A percentile compares a stretch with the other conserved stretches of the same genome.
phyloP scores from a whole-genome alignment of 2,888 invertebrate genomes.

The Amaurobius ferox region DNA sequence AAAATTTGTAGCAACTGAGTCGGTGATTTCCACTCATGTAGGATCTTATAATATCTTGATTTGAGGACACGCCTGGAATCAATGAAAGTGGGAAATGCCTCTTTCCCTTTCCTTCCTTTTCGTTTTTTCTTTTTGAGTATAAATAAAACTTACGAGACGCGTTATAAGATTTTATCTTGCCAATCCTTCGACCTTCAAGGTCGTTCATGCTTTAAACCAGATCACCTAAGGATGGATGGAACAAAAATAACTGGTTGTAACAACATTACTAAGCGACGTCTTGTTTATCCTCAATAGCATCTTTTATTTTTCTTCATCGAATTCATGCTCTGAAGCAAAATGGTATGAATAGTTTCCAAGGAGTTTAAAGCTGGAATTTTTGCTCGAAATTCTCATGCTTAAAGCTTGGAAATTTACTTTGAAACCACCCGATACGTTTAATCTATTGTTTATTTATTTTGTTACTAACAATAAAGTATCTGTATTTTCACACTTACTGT shows the following conservation, averaged over 20 bases:
- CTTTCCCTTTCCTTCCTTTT: background rate
- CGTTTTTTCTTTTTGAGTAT: background rate
- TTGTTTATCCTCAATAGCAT: background rate
- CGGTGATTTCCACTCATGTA: background rate
- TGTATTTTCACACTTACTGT: too few relatives aligned
- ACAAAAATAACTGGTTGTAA: background rate
- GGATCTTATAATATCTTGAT: background rate
- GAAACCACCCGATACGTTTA: too few relatives aligned
- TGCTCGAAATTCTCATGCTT: too few relatives aligned
- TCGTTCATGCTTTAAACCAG: background rate
- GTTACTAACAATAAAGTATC: too few relatives aligned
- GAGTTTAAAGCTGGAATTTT: too few relatives aligned
- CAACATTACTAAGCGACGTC: background rate
- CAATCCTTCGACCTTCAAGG: conserved; percentile 1
- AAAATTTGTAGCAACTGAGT: background rate
- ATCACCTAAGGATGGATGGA: background rate
- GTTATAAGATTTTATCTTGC: background rate
- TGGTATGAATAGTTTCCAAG: too few relatives aligned
- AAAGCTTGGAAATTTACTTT: too few relatives aligned
- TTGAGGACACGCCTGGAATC: background rate
- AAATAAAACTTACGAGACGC: background rate
- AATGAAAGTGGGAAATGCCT: background rate
- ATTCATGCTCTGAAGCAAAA: too few relatives aligned
- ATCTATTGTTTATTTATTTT: too few relatives aligned
- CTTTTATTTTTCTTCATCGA: background rate